Evolutionary conservation across 1,140 invertebrate genomes (phyloP).

Genomic region (Leptinotarsa undecemlineata): DNA sequence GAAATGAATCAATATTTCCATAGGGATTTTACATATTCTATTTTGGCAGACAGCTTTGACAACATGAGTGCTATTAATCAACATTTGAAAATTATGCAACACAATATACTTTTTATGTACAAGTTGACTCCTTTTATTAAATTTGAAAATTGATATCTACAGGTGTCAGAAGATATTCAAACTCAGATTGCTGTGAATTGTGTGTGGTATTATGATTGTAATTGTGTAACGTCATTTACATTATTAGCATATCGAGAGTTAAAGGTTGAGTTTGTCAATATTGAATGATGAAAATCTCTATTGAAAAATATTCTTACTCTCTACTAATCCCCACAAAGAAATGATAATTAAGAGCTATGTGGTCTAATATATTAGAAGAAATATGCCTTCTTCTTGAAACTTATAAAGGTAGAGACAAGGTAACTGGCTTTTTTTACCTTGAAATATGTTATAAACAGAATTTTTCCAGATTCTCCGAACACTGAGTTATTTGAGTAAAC

Average conservation of each 20-base stretch:
- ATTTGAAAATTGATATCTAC: too few species aligned
- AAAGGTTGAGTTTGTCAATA: not conserved
- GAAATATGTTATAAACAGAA: constrained; percentile 29
- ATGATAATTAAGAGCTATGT: not conserved
- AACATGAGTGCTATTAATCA: too few species aligned
- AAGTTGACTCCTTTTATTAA: too few species aligned
- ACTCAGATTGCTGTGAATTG: too few species aligned
- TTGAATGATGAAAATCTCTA: not conserved
- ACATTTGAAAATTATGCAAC: too few species aligned
- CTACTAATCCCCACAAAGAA: not conserved
- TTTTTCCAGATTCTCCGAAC: constrained; percentile 63
- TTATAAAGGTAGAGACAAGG: constrained; percentile 62
- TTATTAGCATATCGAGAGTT: not conserved
- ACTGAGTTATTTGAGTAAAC: constrained; percentile 68
- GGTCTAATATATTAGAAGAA: constrained; percentile 44
- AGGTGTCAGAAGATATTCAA: too few species aligned
- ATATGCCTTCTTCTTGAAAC: constrained; percentile 60
- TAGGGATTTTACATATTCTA: too few species aligned
- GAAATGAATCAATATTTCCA: too few species aligned
- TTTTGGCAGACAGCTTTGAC: too few species aligned
- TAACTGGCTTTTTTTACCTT: constrained; percentile 40
- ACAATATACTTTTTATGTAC: too few species aligned
- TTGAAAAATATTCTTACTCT: not conserved
- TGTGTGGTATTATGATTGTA: too few species aligned
- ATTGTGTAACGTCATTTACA: too few species aligned